Percentiles rank a stretch among this genome's conserved stretches.
Conservation (phyloP, 2,888 invertebrate species). For the Hofmannophila pseudospretella region DNA sequence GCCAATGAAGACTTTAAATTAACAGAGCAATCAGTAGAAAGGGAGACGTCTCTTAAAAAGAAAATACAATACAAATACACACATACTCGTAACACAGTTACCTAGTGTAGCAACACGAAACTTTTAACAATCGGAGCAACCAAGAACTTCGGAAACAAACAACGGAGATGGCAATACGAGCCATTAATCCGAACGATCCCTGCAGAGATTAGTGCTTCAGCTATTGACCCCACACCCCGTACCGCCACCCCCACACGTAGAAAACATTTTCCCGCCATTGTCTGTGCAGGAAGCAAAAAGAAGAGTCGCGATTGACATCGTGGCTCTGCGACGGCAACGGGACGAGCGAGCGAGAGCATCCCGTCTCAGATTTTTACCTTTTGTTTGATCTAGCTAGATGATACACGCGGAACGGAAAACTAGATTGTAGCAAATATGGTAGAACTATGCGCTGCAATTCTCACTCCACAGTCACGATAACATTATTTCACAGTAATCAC, state of each 20-base stretch:
- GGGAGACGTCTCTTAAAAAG: too few species aligned
- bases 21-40: too few species aligned
- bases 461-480: constrained; percentile 29
- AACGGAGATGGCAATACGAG: constrained; percentile 68
- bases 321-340: constrained; percentile 29
- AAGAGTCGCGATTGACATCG: constrained; percentile 63
- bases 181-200: constrained; percentile 71
- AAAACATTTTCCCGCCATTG: constrained; percentile 71
- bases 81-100: constrained; percentile 23
- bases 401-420: constrained; percentile 7
- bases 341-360: constrained; percentile 14
- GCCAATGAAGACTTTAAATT: too few species aligned
- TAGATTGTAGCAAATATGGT: constrained; percentile 5
- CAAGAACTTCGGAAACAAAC: constrained; percentile 58
- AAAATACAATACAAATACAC: constrained; percentile 13
- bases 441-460: constrained; percentile 26
- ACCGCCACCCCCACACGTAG: constrained; percentile 47
- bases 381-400: constrained; percentile 34
- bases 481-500: constrained; percentile 43
- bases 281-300: constrained; percentile 63
- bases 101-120: constrained; percentile 45
- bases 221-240: constrained; percentile 57
- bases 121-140: constrained; percentile 52
- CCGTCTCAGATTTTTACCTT: constrained; percentile 30
- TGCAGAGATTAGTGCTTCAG: constrained; percentile 69